Evolutionary conservation across 2,888 invertebrate species (phyloP), one percentile per base, ranked within the genome.

Genomic region (Tortricodes alternella): DNA sequence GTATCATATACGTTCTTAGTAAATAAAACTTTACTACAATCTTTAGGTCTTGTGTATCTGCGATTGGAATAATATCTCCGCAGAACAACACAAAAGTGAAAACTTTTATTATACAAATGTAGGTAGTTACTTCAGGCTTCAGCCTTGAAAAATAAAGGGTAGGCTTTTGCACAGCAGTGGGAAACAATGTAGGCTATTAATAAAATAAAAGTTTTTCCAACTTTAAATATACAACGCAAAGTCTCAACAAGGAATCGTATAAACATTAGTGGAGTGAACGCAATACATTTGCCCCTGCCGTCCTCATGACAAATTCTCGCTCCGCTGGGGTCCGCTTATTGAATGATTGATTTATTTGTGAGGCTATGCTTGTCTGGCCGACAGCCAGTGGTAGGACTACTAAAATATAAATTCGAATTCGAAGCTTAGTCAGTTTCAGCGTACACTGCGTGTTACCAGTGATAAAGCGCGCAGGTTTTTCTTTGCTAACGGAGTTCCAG

Each of bases 321-420:
- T 64, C 67, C 62, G 48, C 62, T 62, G 65, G 69, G 67, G 68
- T 64, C 66, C 68, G 71, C 73, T 85, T 82, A 89, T 85, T 85
- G 87, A 84, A 83, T 88, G 89, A 89, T 89, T 89, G 88, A 89
- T 89, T 83, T 83, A 86, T 87, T 75, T 70, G 66, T 67, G 64
- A 64, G 71, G 61, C 65, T 67, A 61, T 65, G 73, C 66, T 64
- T 65, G 64, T 62, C 71, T 65, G 62, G 57, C 63, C 65, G 70
- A 67, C 63, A 61, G 66, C 50, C 57, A 51, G 53, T 11, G 18
- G 32, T 11, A n/a, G 7, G 3, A 41, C 44, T 50, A 43, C 29
- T 34, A 19, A 43, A 41, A 53, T 49, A 41, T 21, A 19, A 9
- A 21, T 21, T 5, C 3, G 16, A 27, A 11, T 16, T 9, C 44